Evolutionary conservation across 2,888 invertebrate species (phyloP).

Genomic region (Mythimna impura): DNA sequence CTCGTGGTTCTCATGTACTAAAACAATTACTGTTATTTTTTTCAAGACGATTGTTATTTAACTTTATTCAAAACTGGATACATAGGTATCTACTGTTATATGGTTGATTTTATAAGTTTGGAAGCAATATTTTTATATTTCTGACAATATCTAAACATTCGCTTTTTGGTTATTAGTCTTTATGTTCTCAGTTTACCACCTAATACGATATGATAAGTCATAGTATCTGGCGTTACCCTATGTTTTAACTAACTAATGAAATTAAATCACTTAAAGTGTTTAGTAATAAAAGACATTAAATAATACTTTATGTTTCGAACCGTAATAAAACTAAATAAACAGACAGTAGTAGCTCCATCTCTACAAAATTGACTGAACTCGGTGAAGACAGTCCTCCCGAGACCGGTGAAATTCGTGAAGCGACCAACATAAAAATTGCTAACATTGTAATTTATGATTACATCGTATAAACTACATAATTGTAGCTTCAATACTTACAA

Average conservation of each 20-base stretch:
- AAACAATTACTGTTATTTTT: slow-evolving; percentile 22
- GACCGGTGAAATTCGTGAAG: neutral
- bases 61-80: too few relatives aligned
- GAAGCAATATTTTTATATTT: neutral
- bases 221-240: neutral
- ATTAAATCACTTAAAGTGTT: too few relatives aligned
- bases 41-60: neutral
- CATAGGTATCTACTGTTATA: neutral
- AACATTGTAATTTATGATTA: neutral
- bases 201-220: too few relatives aligned
- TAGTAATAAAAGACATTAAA: too few relatives aligned
- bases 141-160: neutral
- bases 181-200: neutral
- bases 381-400: neutral
- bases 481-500: too few relatives aligned
- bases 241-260: too few relatives aligned
- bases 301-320: too few relatives aligned
- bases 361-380: slow-evolving; percentile 11
- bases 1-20: slow-evolving; percentile 21
- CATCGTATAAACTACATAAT: too few relatives aligned
- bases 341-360: slow-evolving; percentile 21
- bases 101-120: neutral
- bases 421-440: neutral
- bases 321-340: neutral
- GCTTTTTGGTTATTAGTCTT: neutral